These are phyloP conservation scores for Rhincodon typus DNA, from an alignment of 2,797 vertebrate genomes.

Conservation along the genomic window DNA sequence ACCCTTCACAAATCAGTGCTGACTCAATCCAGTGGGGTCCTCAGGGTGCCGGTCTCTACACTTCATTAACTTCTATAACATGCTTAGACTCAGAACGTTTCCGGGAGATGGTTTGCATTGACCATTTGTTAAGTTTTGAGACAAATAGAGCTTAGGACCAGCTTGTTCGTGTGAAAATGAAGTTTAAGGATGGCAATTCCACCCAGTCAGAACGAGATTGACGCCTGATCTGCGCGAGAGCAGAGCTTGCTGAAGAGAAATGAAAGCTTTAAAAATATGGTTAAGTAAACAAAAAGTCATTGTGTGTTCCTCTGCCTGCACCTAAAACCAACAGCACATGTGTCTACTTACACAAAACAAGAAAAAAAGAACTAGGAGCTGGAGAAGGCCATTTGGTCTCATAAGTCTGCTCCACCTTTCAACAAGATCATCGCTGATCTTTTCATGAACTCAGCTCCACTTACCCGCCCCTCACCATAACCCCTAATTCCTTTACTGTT, in stretches of 20 bases:
- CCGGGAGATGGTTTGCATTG: not conserved
- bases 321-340: not conserved
- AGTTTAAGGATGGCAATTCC: not conserved
- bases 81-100: not conserved
- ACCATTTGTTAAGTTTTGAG: not conserved
- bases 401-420: no score
- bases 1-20: not conserved
- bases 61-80: not conserved
- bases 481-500: no score
- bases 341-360: no score
- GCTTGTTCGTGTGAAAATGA: no score
- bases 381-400: no score
- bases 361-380: no score
- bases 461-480: no score
- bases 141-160: no score
- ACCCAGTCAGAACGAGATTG: no score
- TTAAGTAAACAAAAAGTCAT: not conserved
- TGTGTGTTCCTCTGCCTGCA: not conserved
- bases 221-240: no score
- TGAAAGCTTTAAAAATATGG: not conserved
- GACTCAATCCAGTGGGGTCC: not conserved
- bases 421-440: no score
- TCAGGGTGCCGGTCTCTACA: not conserved
- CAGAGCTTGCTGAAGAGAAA: not conserved
- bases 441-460: no score